Base-by-base conservation (phyloP, 2,888 invertebrate species). In the Coelopa pilipes region DNA sequence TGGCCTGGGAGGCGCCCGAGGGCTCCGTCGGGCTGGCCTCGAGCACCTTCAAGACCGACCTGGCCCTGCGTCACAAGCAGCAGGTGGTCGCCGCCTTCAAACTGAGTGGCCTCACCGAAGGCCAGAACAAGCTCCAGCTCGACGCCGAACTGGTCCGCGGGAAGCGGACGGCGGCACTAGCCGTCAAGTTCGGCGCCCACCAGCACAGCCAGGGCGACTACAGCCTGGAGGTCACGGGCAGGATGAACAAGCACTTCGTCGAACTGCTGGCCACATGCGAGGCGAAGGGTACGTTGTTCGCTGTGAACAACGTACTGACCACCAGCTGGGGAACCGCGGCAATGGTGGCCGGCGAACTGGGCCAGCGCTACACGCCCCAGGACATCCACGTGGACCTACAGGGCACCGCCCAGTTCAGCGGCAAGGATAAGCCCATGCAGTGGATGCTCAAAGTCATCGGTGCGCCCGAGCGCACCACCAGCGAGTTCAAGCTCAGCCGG, bases 161-260 rank as follows among this genome's bases (percentile, higher is more conserved):
- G 0, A 90, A 92, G 75, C 90, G 91, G 76, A 90, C 91, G 65
- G 87, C 90, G 0, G 89, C 89, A 1, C 82, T 90, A 0, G 88
- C 89, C 67, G 75, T 91, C 0, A 88, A 89, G 15, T 86, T 87
- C 1, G 87, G 89, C 73, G 80, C 83, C 19, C 87, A 89, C 76
- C 83, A 85, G 34, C 88, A 87, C 50, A 80, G 86, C 0, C 78
- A 81, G 1, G 80, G 82, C 13, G 85, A 87, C 45, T 90, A 90
- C 1, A 91, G 92, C 70, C 78, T 93, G 0, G 90, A 91, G 19
- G 88, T 93, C 0, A 91, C 91, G 77, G 88, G 89, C 0, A 89
- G 89, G 68, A 84, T 88, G 0, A 87, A 87, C 57, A 81, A 84
- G 45, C 81, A 87, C 46, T 82, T 79, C 15, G 69, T 87, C 3